These are phyloP conservation scores for Therioaphis trifolii DNA, from an alignment of 2,888 invertebrate species.

Conservation along the genomic window DNA sequence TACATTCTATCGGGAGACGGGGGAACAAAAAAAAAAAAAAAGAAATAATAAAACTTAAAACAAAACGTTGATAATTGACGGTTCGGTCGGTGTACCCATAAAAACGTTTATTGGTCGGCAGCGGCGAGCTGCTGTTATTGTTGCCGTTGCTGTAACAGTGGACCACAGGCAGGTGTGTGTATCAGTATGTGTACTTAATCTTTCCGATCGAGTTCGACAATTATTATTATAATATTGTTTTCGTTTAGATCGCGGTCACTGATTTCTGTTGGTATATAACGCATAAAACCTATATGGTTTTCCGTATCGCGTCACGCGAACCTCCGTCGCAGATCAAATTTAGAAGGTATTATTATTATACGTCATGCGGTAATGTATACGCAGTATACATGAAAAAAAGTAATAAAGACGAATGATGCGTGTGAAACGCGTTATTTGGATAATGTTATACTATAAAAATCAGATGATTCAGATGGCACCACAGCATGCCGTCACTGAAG, in stretches of 20 bases:
- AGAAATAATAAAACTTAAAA: background rate
- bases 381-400: too few relatives aligned
- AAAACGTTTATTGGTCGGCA: slow-evolving; percentile 48
- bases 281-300: background rate
- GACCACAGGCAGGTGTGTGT: slow-evolving; percentile 10
- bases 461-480: background rate
- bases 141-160: background rate
- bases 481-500: background rate
- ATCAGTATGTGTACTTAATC: background rate
- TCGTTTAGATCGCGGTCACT: background rate
- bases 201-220: slow-evolving; percentile 27
- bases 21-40: background rate
- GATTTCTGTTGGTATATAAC: background rate
- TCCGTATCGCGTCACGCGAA: background rate
- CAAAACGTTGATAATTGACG: slow-evolving; percentile 54
- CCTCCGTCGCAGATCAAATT: background rate
- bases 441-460: background rate
- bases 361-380: too few relatives aligned
- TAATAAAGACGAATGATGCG: background rate
- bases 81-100: slow-evolving; percentile 30
- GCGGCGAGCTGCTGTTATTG: background rate
- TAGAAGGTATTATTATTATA: background rate
- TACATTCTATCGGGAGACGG: background rate
- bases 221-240: slow-evolving; percentile 27
- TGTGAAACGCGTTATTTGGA: background rate